Percentiles rank a stretch among this genome's conserved stretches.
These are phyloP conservation scores for Drosophila percnosoma DNA, from an alignment of 2,888 invertebrate genomes.

Conservation along the genomic window DNA sequence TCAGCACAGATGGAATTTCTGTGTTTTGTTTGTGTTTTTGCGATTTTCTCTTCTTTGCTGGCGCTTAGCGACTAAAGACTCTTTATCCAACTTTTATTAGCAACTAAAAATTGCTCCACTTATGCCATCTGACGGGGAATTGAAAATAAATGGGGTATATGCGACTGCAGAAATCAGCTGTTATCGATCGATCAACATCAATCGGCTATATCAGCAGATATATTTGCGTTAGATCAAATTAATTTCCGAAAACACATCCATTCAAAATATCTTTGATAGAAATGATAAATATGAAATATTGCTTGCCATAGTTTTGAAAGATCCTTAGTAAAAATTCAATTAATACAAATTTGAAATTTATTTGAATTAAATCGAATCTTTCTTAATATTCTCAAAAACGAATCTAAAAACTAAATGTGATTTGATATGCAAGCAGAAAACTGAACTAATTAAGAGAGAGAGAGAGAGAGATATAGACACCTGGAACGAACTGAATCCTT, in stretches of 20 bases:
- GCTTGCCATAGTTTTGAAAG: background rate
- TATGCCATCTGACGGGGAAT: constrained; percentile 9
- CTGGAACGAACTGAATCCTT: background rate
- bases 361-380: too few species aligned
- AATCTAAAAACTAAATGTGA: background rate
- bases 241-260: background rate
- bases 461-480: background rate
- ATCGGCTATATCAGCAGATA: background rate
- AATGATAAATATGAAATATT: background rate
- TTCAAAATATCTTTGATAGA: background rate
- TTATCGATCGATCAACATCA: background rate
- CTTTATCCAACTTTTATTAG: constrained; percentile 49
- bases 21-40: constrained; percentile 10
- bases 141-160: constrained; percentile 1
- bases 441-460: background rate
- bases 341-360: background rate
- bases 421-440: background rate
- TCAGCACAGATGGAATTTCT: constrained; percentile 16
- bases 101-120: constrained; percentile 25
- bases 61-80: constrained; percentile 30
- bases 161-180: background rate
- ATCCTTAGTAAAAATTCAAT: background rate
- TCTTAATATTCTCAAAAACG: background rate
- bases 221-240: background rate
- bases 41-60: constrained; percentile 26